A percentile compares a stretch with the other conserved stretches of the same genome.
phyloP scores from a whole-genome alignment of 2,888 invertebrate genomes.

The Junonia oenone region DNA sequence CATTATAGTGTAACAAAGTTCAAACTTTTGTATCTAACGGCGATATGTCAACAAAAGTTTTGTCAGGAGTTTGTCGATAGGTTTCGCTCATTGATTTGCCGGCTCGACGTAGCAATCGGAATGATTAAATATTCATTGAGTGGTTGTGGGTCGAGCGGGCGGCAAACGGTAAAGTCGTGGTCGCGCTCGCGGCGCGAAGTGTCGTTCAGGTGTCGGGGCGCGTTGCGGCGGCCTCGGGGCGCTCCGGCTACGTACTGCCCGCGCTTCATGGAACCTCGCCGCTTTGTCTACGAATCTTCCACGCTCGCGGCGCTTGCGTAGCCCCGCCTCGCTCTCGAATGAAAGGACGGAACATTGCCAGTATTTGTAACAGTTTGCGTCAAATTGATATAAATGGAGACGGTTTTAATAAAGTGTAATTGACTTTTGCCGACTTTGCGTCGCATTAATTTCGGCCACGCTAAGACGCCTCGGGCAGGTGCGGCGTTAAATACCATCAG shows the following conservation, averaged over 20 bases:
- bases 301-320: constrained; percentile 69
- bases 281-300: constrained; percentile 46
- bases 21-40: constrained; percentile 54
- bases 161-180: constrained; percentile 29
- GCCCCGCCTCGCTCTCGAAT: constrained; percentile 71
- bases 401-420: constrained; percentile 80
- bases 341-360: constrained; percentile 78
- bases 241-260: constrained; percentile 52
- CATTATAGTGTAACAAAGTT: constrained; percentile 44
- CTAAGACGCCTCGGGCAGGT: constrained; percentile 75
- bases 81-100: constrained; percentile 63
- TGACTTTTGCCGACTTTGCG: constrained; percentile 79
- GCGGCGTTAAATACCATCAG: constrained; percentile 68
- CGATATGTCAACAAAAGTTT: constrained; percentile 52
- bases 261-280: constrained; percentile 35
- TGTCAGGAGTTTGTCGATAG: constrained; percentile 52
- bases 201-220: constrained; percentile 37
- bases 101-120: constrained; percentile 50
- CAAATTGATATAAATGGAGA: constrained; percentile 80
- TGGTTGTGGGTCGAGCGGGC: constrained; percentile 53
- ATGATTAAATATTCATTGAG: constrained; percentile 66
- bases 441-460: constrained; percentile 78
- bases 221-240: constrained; percentile 46
- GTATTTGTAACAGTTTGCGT: constrained; percentile 80
- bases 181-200: constrained; percentile 36